Conservation (phyloP, 1,140 invertebrate species). For the Drosophila micromelanica region DNA sequence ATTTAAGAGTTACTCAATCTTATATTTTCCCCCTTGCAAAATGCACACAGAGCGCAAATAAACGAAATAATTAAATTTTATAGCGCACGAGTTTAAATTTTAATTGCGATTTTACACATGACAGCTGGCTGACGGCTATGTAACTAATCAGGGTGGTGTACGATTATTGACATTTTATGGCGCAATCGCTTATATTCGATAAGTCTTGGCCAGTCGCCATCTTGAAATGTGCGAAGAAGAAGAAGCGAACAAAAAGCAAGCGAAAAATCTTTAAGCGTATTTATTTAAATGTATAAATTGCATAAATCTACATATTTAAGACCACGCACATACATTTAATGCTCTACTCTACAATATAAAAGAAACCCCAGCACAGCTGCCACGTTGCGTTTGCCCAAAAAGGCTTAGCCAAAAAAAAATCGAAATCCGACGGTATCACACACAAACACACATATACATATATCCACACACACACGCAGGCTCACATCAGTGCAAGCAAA, state of each 20-base stretch:
- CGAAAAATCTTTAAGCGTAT: constrained; percentile 72
- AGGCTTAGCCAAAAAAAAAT: constrained; percentile 63
- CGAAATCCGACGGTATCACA: constrained; percentile 60
- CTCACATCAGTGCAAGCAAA: constrained; percentile 39
- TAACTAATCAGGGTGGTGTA: constrained; percentile 11
- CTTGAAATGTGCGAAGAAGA: constrained; percentile 69
- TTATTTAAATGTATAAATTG: constrained; percentile 71
- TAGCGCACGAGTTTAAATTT: constrained; percentile 12
- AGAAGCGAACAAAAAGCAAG: constrained; percentile 77
- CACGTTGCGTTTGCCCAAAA: constrained; percentile 48
- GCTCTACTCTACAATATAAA: constrained; percentile 47
- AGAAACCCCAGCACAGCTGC: constrained; percentile 43
- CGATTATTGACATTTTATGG: constrained; percentile 32
- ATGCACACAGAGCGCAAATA: constrained; percentile 21
- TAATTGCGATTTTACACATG: neutral
- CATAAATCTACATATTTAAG: constrained; percentile 55
- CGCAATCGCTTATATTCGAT: constrained; percentile 46
- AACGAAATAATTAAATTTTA: constrained; percentile 10
- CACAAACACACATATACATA: constrained; percentile 26
- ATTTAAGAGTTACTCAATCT: constrained; percentile 56
- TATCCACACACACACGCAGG: constrained; percentile 11
- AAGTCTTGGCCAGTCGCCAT: constrained; percentile 46
- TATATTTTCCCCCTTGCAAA: constrained; percentile 20
- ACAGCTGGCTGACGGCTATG: constrained; percentile 18
- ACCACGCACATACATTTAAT: constrained; percentile 38